These are phyloP conservation scores for Spicauda simplicius DNA, from an alignment of 2,888 invertebrate genomes.

Conservation along the genomic window DNA sequence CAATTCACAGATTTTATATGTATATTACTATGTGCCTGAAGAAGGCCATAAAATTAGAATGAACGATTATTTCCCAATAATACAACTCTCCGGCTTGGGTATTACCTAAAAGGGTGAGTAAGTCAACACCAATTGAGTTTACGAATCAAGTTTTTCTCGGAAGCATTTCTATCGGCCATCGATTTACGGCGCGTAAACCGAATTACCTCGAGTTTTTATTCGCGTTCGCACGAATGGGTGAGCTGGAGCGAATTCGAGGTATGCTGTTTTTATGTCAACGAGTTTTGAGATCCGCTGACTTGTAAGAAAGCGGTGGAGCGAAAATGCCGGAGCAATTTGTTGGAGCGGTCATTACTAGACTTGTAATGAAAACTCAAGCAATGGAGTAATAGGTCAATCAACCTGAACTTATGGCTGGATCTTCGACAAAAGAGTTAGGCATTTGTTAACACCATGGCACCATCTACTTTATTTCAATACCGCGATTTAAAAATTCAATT, in stretches of 20 bases:
- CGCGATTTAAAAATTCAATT: too few species aligned
- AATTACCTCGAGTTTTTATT: slow-evolving; percentile 25
- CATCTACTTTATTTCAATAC: too few species aligned
- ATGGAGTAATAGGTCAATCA: slow-evolving; percentile 12
- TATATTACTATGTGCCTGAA: not conserved
- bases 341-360: slow-evolving; percentile 11
- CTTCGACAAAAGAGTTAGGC: not conserved
- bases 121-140: slow-evolving; percentile 29
- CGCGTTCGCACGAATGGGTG: slow-evolving; percentile 20
- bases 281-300: slow-evolving; percentile 14
- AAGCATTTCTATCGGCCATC: slow-evolving; percentile 18
- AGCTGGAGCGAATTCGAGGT: slow-evolving; percentile 14
- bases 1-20: too few species aligned
- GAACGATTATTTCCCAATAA: not conserved
- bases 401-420: not conserved
- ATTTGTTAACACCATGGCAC: too few species aligned
- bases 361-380: slow-evolving; percentile 2
- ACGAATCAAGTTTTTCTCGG: slow-evolving; percentile 22
- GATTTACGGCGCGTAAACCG: slow-evolving; percentile 23
- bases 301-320: slow-evolving; percentile 14
- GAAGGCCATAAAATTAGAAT: not conserved
- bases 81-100: slow-evolving; percentile 8
- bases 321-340: slow-evolving; percentile 14
- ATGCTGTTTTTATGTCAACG: slow-evolving; percentile 22
- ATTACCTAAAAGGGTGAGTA: slow-evolving; percentile 19